Evolutionary conservation across 2,113 vertebrate species (phyloP).

Genomic region (Athene noctua): DNA sequence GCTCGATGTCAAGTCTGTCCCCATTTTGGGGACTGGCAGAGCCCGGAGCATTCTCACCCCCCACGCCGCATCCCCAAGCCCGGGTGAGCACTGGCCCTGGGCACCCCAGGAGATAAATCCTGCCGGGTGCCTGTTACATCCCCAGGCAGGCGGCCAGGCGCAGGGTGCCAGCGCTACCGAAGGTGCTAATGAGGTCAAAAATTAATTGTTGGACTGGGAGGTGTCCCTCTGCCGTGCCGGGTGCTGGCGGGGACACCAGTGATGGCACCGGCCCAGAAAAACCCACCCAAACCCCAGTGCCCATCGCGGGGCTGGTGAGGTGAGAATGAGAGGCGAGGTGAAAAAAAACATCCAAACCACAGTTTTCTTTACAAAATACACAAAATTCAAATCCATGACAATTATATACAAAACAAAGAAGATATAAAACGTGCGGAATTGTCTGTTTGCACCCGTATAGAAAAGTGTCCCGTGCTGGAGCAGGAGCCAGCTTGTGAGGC

Average conservation of each 20-base stretch:
- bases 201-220: not conserved
- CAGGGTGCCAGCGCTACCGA: not conserved
- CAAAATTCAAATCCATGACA: conserved; percentile 64
- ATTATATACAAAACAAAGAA: conserved; percentile 77
- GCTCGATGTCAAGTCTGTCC: accelerated
- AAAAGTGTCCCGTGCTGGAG: conserved; percentile 62
- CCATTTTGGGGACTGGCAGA: not conserved
- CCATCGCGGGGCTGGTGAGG: accelerated
- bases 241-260: accelerated
- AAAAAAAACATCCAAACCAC: not conserved
- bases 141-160: not conserved
- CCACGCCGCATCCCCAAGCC: accelerated
- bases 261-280: not conserved
- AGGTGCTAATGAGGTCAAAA: conserved; percentile 10
- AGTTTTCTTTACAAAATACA: conserved; percentile 73
- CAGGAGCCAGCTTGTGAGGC: not conserved
- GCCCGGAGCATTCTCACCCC: not conserved
- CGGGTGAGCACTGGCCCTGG: accelerated
- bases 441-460: conserved; percentile 70
- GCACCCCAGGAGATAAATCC: conserved; percentile 6
- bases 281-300: not conserved
- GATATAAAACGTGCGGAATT: conserved; percentile 75
- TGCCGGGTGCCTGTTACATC: not conserved
- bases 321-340: not conserved
- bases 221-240: accelerated